Conservation (phyloP, 2,113 vertebrate species). For the Addax nasomaculatus region DNA sequence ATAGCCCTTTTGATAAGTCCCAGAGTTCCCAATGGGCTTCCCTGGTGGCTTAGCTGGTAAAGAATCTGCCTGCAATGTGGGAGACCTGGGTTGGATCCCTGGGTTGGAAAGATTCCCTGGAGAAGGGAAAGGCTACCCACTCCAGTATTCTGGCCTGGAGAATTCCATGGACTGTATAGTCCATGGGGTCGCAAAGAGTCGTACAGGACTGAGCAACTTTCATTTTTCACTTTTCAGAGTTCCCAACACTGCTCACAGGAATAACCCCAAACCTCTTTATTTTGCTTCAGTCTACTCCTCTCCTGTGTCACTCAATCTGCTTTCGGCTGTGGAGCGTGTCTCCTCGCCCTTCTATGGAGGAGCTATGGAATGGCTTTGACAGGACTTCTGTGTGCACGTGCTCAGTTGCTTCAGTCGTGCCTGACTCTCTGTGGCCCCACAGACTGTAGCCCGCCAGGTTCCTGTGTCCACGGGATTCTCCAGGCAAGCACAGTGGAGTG, state of each 20-base stretch:
- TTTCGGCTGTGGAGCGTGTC: neutral
- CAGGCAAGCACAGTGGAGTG: neutral
- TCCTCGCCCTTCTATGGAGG: neutral
- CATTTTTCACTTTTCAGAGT: neutral
- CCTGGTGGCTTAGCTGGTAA: neutral
- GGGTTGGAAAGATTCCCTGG: neutral
- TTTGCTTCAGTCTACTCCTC: neutral
- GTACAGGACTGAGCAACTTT: neutral
- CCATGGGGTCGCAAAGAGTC: neutral
- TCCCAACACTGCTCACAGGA: neutral
- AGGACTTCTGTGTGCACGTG: neutral
- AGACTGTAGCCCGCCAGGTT: neutral
- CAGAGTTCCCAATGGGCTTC: neutral
- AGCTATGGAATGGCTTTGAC: neutral
- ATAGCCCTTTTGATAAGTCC: neutral
- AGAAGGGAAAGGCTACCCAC: neutral
- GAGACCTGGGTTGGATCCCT: neutral
- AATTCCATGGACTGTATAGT: neutral
- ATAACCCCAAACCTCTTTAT: neutral
- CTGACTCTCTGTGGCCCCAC: neutral
- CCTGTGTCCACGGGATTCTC: neutral
- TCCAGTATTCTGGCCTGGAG: neutral
- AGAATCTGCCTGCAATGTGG: fast-evolving
- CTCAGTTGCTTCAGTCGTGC: fast-evolving
- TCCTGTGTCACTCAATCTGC: neutral